Percentiles rank a stretch among this genome's conserved stretches.
Conservation (phyloP, 2,113 vertebrate species). For the Corythaixoides concolor region DNA sequence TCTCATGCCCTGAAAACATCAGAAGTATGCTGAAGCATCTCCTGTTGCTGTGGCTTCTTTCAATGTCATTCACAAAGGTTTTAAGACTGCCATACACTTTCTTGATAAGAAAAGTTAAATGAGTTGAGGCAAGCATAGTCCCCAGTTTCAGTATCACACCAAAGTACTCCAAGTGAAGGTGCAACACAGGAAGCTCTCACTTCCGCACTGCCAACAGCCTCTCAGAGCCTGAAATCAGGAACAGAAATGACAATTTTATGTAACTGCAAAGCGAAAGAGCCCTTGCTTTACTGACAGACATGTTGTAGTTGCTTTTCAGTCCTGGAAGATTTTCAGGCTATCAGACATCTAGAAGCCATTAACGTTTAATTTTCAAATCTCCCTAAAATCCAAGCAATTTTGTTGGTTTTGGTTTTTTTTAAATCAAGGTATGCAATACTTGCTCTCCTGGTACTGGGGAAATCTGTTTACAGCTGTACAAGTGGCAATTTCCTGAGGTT, state of each 20-base stretch:
- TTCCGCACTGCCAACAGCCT: background rate
- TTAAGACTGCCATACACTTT: background rate
- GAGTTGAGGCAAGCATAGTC: background rate
- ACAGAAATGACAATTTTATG: background rate
- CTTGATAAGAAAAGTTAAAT: background rate
- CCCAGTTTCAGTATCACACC: background rate
- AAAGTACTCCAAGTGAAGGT: background rate
- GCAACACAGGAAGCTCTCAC: background rate
- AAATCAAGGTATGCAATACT: background rate
- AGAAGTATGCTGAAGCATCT: slow-evolving; percentile 33
- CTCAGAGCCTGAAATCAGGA: background rate
- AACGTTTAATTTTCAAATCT: background rate
- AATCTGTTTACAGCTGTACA: background rate
- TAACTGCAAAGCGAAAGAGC: background rate
- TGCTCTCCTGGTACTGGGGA: background rate
- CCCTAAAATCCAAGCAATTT: background rate
- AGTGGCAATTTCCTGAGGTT: background rate
- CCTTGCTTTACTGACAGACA: background rate
- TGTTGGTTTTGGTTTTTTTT: too few species aligned
- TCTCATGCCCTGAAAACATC: slow-evolving; percentile 23
- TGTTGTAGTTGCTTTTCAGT: background rate
- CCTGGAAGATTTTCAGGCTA: background rate
- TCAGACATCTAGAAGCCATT: background rate
- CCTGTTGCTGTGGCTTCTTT: background rate
- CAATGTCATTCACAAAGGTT: background rate